Base-by-base conservation (phyloP, 2,888 invertebrate genomes). In the Gastrophysa polygoni region DNA sequence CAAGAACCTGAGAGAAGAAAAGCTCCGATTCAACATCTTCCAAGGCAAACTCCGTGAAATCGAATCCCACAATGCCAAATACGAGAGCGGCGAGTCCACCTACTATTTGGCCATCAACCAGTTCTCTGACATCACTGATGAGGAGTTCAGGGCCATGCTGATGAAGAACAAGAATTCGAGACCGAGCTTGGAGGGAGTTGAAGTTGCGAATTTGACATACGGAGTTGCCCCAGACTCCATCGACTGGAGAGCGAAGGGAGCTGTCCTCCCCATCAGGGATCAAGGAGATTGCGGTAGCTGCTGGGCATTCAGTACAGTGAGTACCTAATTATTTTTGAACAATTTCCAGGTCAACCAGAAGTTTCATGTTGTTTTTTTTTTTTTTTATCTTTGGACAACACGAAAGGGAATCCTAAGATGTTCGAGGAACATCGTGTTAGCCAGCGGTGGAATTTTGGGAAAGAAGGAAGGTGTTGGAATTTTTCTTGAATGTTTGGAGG, bases 31-130 rank as follows among this genome's bases (percentile, higher is more conserved):
- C 54, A 17, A 32, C 28, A 54, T 59, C 10, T 59, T 59, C 59
- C 44, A 59, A 32, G 43, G 14, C 2, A 59, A 44, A 18, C 18
- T 59, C 17, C 18, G 46, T 7, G 46, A 8, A 17, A 59, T 59
- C 16, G 54, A 52, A 17, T 28, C 28, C 11, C 59, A 59, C 21
- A 59, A 59, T 47, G 59, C 29, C 29, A 52, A 54, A 44, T 59
- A 47, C 44, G 59, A 52, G 32, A 54, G 46, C 4, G 59, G 59
- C 7, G 59, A 59, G 28, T 49, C 48, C 14, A 49, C 28, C 8
- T 28, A 49, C 10, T 49, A 28, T 28, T 10, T 49, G 14, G 49
- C 28, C 14, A 29, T 49, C 49, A 49, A 20, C 14, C 24, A n/a
- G 11, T 49, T 49, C 8, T 24, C 49, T 5, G 49, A 49, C 14